Evolutionary conservation across 1,140 invertebrate species (phyloP).

Genomic region (Bombus huntii): DNA sequence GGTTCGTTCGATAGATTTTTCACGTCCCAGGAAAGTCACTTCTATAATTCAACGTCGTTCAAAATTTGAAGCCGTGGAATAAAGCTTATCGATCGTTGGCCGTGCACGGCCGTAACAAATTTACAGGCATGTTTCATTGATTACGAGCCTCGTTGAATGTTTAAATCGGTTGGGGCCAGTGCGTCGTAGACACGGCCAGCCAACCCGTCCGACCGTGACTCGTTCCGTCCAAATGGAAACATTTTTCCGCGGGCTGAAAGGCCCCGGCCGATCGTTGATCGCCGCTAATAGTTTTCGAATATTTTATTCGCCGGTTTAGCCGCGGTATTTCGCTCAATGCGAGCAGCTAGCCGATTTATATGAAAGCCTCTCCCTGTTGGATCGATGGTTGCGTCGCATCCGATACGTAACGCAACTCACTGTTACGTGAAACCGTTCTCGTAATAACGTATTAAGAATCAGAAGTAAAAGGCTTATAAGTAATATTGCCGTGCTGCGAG

Average conservation of each 20-base stretch:
- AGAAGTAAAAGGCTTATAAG: constrained; percentile 39
- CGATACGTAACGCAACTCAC: not conserved
- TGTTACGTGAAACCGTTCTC: not conserved
- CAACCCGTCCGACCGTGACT: not conserved
- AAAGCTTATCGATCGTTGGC: constrained; percentile 29
- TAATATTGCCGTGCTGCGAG: constrained; percentile 39
- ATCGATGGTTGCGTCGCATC: not conserved
- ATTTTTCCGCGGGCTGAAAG: not conserved
- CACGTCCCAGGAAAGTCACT: too few species aligned
- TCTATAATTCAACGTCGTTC: constrained; percentile 24
- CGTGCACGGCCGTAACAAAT: constrained; percentile 14
- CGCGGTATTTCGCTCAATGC: not conserved
- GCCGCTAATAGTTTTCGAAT: not conserved
- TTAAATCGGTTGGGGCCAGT: constrained; percentile 22
- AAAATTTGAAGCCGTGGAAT: constrained; percentile 19
- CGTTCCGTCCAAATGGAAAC: constrained; percentile 4
- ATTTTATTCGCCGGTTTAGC: not conserved
- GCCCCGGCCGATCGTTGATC: not conserved
- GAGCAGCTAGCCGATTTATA: not conserved
- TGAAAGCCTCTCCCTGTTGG: not conserved
- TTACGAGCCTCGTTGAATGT: constrained; percentile 34
- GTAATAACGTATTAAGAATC: constrained; percentile 51
- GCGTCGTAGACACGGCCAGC: not conserved
- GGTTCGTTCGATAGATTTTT: not conserved
- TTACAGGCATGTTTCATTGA: constrained; percentile 41